phyloP scores from a whole-genome alignment of 2,888 invertebrate genomes.

The Yponomeuta malinellus region DNA sequence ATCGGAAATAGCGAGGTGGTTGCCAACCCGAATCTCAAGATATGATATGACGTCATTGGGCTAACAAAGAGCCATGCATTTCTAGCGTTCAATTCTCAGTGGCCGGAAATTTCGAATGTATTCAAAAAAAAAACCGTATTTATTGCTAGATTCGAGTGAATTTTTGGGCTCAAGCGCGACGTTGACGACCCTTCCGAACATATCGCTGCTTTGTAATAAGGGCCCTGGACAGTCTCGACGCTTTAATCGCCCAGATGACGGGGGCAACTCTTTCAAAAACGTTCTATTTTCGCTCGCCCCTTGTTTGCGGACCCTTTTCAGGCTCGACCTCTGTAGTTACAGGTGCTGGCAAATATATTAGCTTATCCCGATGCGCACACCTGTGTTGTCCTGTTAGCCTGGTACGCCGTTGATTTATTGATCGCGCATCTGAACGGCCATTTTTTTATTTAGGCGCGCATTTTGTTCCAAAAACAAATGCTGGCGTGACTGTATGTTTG shows the following conservation, averaged over 20 bases:
- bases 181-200: too few species aligned
- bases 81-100: too few species aligned
- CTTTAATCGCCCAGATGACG: neutral
- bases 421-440: neutral
- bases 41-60: too few species aligned
- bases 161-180: too few species aligned
- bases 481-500: neutral
- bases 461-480: neutral
- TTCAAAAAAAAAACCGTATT: too few species aligned
- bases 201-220: too few species aligned
- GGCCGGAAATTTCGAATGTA: too few species aligned
- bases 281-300: neutral
- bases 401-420: slow-evolving; percentile 2
- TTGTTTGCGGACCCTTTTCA: slow-evolving; percentile 8
- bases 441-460: neutral
- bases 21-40: too few species aligned
- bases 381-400: slow-evolving; percentile 12
- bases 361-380: slow-evolving; percentile 5
- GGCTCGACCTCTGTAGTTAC: neutral
- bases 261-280: neutral
- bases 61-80: too few species aligned
- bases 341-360: slow-evolving; percentile 5
- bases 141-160: too few species aligned
- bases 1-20: too few species aligned
- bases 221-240: neutral